Conservation (phyloP, 2,888 invertebrate genomes). For the Melanostoma mellinum region DNA sequence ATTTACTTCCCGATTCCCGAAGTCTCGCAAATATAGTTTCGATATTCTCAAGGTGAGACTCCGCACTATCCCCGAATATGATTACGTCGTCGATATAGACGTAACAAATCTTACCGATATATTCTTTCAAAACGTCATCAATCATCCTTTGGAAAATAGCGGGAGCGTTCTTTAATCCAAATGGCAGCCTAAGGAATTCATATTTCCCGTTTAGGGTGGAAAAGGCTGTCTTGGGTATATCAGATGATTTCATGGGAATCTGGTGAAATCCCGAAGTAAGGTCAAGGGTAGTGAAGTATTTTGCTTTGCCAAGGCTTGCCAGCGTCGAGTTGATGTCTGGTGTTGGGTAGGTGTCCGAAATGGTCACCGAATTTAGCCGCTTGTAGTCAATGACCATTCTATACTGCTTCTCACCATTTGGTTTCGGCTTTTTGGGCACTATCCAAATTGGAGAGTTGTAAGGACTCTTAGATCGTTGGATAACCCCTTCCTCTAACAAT, state of each 20-base stretch:
- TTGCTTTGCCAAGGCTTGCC: constrained; percentile 33
- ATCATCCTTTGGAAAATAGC: constrained; percentile 49
- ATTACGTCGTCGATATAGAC: constrained; percentile 32
- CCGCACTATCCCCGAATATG: too few species aligned
- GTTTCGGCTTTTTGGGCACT: constrained; percentile 22
- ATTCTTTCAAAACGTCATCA: constrained; percentile 17
- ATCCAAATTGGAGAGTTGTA: constrained; percentile 10
- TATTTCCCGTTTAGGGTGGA: constrained; percentile 46
- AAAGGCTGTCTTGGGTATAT: constrained; percentile 60
- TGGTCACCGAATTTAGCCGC: constrained; percentile 16
- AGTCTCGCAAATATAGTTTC: background rate
- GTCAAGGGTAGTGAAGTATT: constrained; percentile 46
- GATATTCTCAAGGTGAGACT: background rate
- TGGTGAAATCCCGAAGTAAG: constrained; percentile 56
- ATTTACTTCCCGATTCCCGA: constrained; percentile 5
- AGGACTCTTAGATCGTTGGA: too few species aligned
- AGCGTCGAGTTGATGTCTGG: constrained; percentile 32
- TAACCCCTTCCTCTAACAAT: too few species aligned
- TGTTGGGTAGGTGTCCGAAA: constrained; percentile 29
- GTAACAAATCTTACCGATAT: constrained; percentile 29
- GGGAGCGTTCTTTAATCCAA: constrained; percentile 61
- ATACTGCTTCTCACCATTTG: constrained; percentile 19
- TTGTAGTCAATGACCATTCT: constrained; percentile 37
- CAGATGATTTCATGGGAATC: constrained; percentile 41
- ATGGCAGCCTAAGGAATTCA: constrained; percentile 44